Base-by-base conservation (phyloP, 2,113 vertebrate genomes). In the Tonatia bakeri region DNA sequence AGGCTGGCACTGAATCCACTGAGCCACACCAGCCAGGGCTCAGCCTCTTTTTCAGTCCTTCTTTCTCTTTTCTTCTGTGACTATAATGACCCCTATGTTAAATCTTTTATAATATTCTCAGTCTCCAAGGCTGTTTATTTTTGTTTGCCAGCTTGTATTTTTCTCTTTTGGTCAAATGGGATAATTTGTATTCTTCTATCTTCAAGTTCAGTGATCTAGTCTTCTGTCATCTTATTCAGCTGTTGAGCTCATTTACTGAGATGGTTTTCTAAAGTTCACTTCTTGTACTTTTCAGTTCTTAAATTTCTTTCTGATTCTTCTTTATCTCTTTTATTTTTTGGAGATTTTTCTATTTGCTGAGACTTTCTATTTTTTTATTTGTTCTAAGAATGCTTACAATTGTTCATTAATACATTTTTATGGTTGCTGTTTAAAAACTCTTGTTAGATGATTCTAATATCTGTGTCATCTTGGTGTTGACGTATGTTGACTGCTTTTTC, bases 381-480 rank as follows among this genome's bases (percentile, higher is more conserved):
- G 47, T 81, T 92, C 67, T 93, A 82, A 64, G 72, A 72, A 93
- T 64, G 31, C 52, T 84, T 36, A 47, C 47, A 75, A 40, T 17
- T 92, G 80, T 40, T 64, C 80, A 86, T 2, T 90, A 77, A 86
- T 94, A 94, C 36, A 87, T 65, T 69, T 87, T 93, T 72, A 91
- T 52, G 22, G 52, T 72, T 70, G 22, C 24, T 85, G 38, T 72
- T 96, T 80, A 59, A 92, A 87, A 94, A 56, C 14, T 4, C 36
- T 82, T 84, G 47, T 61, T 43, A 92, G 38, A 82, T 76, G 67
- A 82, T 82, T 87, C 28, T 61, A 92, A 70, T 89, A 84, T 77
- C 50, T 94, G 3, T 94, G 47, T 90, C 38, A 86, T 86, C n/a
- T 87, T 76, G 36, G 52, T 86, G 24, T 45, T 87, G 36, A 15